These are phyloP conservation scores for Sebastes reedi DNA, from an alignment of 2,797 vertebrate genomes.

Conservation along the genomic window DNA sequence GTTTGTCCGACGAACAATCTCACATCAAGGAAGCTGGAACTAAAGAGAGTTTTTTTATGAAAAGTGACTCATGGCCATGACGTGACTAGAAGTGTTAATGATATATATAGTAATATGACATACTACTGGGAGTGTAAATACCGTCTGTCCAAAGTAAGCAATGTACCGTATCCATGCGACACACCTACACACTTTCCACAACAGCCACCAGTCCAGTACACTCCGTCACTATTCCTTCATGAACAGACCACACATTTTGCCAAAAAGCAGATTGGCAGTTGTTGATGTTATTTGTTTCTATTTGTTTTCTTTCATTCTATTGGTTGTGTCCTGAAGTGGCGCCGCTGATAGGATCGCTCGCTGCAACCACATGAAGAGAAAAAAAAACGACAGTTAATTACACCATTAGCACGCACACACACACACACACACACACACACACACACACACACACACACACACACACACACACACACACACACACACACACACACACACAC, in stretches of 20 bases:
- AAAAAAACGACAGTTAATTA: slow-evolving; percentile 77
- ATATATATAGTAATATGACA: background rate
- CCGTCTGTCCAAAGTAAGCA: background rate
- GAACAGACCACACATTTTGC: slow-evolving; percentile 73
- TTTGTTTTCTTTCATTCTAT: slow-evolving; percentile 32
- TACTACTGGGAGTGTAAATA: background rate
- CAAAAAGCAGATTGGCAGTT: slow-evolving; percentile 35
- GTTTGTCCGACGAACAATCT: background rate
- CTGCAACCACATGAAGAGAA: slow-evolving; percentile 79
- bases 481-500: background rate
- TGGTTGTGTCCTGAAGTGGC: slow-evolving; percentile 66
- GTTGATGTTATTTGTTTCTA: background rate
- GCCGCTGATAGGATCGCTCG: slow-evolving; percentile 78
- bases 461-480: no score
- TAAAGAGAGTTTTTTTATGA: background rate
- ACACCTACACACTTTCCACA: slow-evolving; percentile 10
- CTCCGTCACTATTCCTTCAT: slow-evolving; percentile 41
- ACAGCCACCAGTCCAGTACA: background rate
- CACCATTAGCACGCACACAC: slow-evolving; percentile 55
- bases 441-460: background rate
- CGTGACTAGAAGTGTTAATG: background rate
- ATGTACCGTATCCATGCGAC: background rate
- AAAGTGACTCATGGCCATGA: background rate
- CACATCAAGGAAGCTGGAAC: background rate
- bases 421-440: background rate